Conservation (phyloP, 2,113 vertebrate species). For the Phycodurus eques region DNA sequence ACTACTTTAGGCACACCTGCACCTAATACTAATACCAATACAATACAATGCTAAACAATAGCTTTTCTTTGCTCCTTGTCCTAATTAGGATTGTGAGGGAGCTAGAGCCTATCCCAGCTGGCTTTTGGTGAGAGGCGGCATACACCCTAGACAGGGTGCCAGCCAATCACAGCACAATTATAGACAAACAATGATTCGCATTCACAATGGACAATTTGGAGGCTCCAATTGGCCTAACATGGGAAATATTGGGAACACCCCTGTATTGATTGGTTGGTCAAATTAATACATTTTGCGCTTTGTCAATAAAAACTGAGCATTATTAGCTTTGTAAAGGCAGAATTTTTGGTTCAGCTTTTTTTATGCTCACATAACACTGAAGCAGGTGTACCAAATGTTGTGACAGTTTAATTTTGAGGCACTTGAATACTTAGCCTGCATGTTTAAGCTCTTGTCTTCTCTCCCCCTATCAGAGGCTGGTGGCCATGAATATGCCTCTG, state of each 20-base stretch:
- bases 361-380: not conserved
- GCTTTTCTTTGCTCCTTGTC: too few species aligned
- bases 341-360: not conserved
- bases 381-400: not conserved
- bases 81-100: too few species aligned
- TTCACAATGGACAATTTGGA: too few species aligned
- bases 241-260: too few species aligned
- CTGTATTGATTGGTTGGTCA: too few species aligned
- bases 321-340: not conserved
- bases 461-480: slow-evolving; percentile 83
- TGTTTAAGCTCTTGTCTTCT: not conserved
- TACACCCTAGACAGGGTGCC: too few species aligned
- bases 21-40: not conserved
- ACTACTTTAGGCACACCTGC: not conserved
- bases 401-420: not conserved
- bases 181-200: too few species aligned
- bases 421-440: not conserved
- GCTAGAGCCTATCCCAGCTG: too few species aligned
- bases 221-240: not conserved
- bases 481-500: slow-evolving; percentile 99
- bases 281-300: not conserved
- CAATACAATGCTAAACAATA: too few species aligned
- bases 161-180: too few species aligned
- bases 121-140: too few species aligned
- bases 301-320: not conserved